A percentile compares a stretch with the other conserved stretches of the same genome.
Conservation (phyloP, 2,888 invertebrate genomes). For the Pinctada fucata region DNA sequence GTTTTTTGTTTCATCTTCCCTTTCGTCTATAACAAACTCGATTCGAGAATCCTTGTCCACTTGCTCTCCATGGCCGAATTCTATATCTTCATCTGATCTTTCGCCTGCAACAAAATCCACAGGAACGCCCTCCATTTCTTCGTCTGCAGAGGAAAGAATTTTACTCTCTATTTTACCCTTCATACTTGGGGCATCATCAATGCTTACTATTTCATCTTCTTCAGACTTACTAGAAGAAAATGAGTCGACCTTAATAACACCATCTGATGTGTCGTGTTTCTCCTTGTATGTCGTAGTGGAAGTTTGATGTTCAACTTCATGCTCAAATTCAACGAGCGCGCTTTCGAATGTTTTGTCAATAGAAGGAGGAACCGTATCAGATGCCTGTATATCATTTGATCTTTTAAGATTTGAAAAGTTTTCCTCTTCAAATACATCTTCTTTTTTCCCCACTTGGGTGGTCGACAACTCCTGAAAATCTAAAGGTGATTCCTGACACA, state of each 20-base stretch:
- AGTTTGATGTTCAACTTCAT: not conserved
- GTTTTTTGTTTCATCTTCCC: too few relatives aligned
- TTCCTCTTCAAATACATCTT: not conserved
- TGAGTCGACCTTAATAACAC: not conserved
- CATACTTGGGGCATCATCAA: constrained; percentile 44
- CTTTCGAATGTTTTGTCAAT: not conserved
- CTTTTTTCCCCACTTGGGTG: not conserved
- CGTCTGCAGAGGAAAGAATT: constrained; percentile 55
- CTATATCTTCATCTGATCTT: constrained; percentile 22
- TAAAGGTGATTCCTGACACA: constrained; percentile 28
- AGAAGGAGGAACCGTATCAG: not conserved
- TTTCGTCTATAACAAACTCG: too few relatives aligned
- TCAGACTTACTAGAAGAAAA: constrained; percentile 2
- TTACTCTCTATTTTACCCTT: constrained; percentile 48
- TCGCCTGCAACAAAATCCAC: constrained; percentile 50
- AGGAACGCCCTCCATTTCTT: constrained; percentile 59
- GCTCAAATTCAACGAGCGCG: not conserved
- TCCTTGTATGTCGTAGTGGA: not conserved
- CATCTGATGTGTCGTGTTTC: not conserved
- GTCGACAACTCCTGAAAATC: not conserved
- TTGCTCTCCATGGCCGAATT: constrained; percentile 39
- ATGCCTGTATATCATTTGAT: not conserved
- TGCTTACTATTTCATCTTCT: constrained; percentile 34
- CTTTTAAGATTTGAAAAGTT: constrained; percentile 2
- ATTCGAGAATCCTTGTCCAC: constrained; percentile 29